These are phyloP conservation scores for Metacarcinus magister DNA, from an alignment of 2,888 invertebrate species.

Conservation along the genomic window DNA sequence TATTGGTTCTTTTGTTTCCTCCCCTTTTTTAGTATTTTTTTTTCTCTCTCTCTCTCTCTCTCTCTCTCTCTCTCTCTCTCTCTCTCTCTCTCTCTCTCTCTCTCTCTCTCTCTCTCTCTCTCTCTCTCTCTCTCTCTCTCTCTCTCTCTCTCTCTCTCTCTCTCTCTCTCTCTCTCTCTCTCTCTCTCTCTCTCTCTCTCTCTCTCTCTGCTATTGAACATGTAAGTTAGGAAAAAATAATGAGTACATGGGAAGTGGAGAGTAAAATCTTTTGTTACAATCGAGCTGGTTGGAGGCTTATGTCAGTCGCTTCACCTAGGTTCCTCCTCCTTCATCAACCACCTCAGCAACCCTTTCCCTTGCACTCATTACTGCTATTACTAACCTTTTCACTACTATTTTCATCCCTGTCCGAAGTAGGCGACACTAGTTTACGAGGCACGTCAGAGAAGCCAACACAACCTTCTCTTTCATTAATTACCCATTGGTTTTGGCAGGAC, in stretches of 20 bases:
- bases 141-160: not conserved
- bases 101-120: constrained; percentile 5
- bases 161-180: not conserved
- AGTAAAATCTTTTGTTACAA: constrained; percentile 7
- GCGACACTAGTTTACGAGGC: constrained; percentile 4
- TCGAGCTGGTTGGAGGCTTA: not conserved
- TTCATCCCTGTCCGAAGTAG: not conserved
- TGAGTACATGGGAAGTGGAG: not conserved
- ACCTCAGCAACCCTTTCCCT: not conserved
- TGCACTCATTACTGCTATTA: not conserved
- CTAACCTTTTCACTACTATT: not conserved
- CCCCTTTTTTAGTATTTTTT: no score
- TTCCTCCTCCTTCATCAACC: not conserved
- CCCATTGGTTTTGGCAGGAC: not conserved
- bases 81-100: constrained; percentile 5
- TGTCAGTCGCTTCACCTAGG: not conserved
- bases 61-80: not conserved
- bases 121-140: not conserved
- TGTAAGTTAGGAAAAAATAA: constrained; percentile 17
- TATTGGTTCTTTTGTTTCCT: not conserved
- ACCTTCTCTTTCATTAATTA: not conserved
- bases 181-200: not conserved
- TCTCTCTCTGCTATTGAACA: not conserved
- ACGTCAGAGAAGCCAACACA: not conserved
- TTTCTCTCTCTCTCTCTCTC: not conserved